Evolutionary conservation across 2,888 invertebrate genomes (phyloP).

Genomic region (Bhutanitis thaidina): DNA sequence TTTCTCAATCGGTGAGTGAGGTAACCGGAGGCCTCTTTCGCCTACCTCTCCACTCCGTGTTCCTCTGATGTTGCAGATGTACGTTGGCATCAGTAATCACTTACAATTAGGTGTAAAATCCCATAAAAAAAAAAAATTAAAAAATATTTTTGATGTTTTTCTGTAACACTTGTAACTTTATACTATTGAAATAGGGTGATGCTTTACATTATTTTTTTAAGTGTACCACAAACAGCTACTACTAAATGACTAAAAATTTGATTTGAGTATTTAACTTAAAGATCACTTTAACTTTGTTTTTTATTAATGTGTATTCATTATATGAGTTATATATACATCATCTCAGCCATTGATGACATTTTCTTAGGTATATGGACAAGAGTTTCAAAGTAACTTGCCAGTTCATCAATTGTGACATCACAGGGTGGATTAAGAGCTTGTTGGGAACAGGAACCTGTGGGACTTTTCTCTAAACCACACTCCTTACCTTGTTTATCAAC

Average conservation of each 20-base stretch:
- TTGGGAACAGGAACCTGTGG: slow-evolving; percentile 84
- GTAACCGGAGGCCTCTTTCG: no score
- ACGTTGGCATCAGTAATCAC: no score
- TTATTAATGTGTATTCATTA: neutral
- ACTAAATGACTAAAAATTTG: neutral
- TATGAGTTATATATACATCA: slow-evolving; percentile 96
- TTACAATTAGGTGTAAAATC: no score
- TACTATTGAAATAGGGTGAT: no score
- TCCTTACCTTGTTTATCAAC: slow-evolving; percentile 39
- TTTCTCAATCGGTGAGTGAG: no score
- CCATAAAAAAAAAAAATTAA: no score
- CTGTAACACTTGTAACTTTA: no score
- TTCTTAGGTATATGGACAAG: slow-evolving; percentile 98
- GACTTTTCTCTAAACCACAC: slow-evolving; percentile 39
- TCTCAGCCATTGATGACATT: slow-evolving; percentile 98
- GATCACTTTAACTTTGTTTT: neutral
- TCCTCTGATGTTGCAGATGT: no score
- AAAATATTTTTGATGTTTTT: no score
- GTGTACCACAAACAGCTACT: no score
- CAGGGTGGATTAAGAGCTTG: slow-evolving; percentile 87
- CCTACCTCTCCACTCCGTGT: no score
- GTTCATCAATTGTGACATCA: slow-evolving; percentile 95
- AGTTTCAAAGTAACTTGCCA: slow-evolving; percentile 97
- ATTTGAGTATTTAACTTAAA: neutral
- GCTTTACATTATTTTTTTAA: no score